A percentile compares a stretch with the other conserved stretches of the same genome.
phyloP scores from a whole-genome alignment of 2,797 vertebrate genomes.

The Lagodon rhomboides region DNA sequence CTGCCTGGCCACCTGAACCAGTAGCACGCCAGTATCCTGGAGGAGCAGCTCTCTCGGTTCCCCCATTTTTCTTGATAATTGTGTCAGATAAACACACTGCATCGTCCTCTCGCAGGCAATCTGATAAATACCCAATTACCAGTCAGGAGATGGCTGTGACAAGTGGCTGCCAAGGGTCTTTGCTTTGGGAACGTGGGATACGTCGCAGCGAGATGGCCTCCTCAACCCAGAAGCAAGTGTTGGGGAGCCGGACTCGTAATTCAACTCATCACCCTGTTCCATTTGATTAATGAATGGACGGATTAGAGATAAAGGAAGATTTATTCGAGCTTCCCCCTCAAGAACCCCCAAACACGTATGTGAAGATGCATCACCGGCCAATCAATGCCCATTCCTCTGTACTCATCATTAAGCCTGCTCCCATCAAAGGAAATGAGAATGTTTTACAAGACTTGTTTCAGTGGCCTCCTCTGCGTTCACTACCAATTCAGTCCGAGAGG shows the following conservation, averaged over 20 bases:
- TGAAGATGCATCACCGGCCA: constrained; percentile 52
- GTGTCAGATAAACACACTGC: constrained; percentile 90
- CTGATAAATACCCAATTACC: constrained; percentile 98
- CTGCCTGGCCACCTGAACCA: constrained; percentile 67
- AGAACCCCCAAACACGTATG: constrained; percentile 64
- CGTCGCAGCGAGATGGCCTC: constrained; percentile 57
- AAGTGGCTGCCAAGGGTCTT: constrained; percentile 77
- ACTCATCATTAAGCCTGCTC: constrained; percentile 52
- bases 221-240: constrained; percentile 64
- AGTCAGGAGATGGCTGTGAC: constrained; percentile 86
- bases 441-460: constrained; percentile 70
- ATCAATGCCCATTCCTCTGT: constrained; percentile 67
- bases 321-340: constrained; percentile 61
- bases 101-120: constrained; percentile 89
- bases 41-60: constrained; percentile 79
- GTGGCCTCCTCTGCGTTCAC: constrained; percentile 54
- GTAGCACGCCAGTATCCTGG: constrained; percentile 67
- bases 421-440: constrained; percentile 72
- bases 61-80: constrained; percentile 93
- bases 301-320: constrained; percentile 79
- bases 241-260: constrained; percentile 60
- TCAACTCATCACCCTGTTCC: constrained; percentile 85
- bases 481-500: constrained; percentile 51
- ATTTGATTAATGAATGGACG: constrained; percentile 85
- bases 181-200: constrained; percentile 54